Base-by-base conservation (phyloP, 2,888 invertebrate species). In the Fabriciana adippe region DNA sequence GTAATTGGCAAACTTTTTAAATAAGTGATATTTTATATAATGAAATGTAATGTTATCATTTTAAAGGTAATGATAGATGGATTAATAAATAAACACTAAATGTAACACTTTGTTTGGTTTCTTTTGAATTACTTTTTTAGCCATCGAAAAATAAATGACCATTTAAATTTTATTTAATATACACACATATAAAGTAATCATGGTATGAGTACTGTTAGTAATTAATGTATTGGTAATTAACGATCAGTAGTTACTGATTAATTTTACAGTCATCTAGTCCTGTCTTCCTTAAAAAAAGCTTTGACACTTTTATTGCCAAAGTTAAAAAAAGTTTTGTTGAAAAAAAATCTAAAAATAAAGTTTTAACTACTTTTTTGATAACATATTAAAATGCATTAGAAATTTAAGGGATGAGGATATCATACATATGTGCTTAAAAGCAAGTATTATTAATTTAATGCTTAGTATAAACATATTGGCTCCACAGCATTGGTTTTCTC, bases 261-360 rank as follows among this genome's bases (percentile, higher is more conserved):
- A 78, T 76, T 47, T 51, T 78, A 73, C 76, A 81, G 77, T 81
- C 81, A 81, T 86, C 88, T 87, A 88, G 88, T 88, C 88, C 81
- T 79, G 87, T 87, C 87, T 88, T 88, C 88, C 87, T 71, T 61
- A 45, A 63, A 66, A 55, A 53, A 62, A 61, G 64, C 64, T 67
- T 68, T 53, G 45, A 59, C 31, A 57, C 8, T 26, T 48, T 56
- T 47, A 57, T 47, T 47, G 11, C 45, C 47, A 59, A 57, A 57
- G 26, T 57, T 47, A 47, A 26, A 47, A 26, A 47, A 57, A 57
- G 21, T 13, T 57, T 47, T n/a, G 13, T n/a, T 59, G 21, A 48
- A n/a, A n/a, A 13, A 26, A 11, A 11, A 8, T 35, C 8, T 35
- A 41, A 8, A 11, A 2, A 41, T 11, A 41, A 41, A 41, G 1